These are phyloP conservation scores for Hypocryptadius cinnamomeus DNA, from an alignment of 2,113 vertebrate species.

Conservation along the genomic window DNA sequence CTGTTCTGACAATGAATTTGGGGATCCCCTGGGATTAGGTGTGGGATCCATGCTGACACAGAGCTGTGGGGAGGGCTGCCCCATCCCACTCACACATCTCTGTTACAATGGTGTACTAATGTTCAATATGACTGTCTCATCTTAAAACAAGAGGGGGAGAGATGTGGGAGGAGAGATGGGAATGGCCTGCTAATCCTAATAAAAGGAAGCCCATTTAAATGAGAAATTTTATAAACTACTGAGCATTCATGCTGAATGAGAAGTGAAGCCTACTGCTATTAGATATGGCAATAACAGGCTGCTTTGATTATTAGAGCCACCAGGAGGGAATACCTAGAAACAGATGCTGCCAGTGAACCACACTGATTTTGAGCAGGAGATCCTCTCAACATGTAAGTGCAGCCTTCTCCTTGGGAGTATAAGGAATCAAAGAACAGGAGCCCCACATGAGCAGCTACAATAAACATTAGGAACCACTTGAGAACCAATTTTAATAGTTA, in stretches of 20 bases:
- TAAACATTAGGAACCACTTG: not conserved
- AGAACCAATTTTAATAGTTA: not conserved
- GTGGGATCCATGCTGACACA: not conserved
- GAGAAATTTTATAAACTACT: constrained; percentile 20
- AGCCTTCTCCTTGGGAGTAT: not conserved
- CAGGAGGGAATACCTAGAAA: not conserved
- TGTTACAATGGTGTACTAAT: not conserved
- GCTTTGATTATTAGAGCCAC: not conserved
- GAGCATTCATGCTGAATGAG: not conserved
- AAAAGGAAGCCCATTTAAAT: not conserved
- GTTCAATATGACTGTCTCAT: not conserved
- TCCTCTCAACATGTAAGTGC: not conserved
- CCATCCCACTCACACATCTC: not conserved
- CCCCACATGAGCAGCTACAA: not conserved
- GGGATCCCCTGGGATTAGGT: not conserved
- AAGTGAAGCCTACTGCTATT: not conserved
- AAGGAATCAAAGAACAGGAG: not conserved
- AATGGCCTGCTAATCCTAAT: not conserved
- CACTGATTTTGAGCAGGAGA: not conserved
- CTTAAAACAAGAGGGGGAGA: not conserved
- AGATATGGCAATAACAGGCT: not conserved
- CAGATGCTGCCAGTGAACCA: not conserved
- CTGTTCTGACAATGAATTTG: constrained; percentile 26
- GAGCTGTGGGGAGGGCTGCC: not conserved
- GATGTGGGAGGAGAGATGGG: not conserved